Conservation (phyloP, 1,140 invertebrate genomes). For the Bicyclus anynana region DNA sequence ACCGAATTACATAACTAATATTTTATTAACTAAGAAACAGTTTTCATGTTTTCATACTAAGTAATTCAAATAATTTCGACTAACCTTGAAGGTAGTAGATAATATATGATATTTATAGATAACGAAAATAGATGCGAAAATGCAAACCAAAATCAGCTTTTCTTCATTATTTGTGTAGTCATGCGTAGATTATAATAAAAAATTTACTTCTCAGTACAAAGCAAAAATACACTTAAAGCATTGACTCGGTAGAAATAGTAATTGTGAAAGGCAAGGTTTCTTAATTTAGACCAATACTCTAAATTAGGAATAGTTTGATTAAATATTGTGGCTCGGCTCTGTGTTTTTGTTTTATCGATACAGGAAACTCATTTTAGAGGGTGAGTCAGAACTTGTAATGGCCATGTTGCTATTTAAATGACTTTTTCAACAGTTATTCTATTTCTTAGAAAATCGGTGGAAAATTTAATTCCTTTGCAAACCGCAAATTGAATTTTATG, state of each 20-base stretch:
- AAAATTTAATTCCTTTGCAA: neutral
- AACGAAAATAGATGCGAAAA: too few species aligned
- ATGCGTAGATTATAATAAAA: too few species aligned
- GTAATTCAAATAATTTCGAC: too few species aligned
- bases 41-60: too few species aligned
- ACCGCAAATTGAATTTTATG: neutral
- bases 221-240: neutral
- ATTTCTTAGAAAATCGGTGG: neutral
- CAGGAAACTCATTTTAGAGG: conserved; percentile 36
- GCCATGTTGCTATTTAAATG: neutral
- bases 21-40: too few species aligned
- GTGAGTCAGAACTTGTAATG: conserved; percentile 25
- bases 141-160: too few species aligned
- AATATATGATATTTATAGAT: too few species aligned
- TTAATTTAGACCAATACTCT: neutral
- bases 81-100: too few species aligned
- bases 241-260: neutral
- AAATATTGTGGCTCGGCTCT: neutral
- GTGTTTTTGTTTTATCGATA: conserved; percentile 36
- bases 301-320: neutral
- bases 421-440: neutral
- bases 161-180: too few species aligned
- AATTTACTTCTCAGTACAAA: neutral
- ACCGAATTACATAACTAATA: too few species aligned
- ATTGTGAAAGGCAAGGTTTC: neutral